Evolutionary conservation across 2,888 invertebrate species (phyloP).

Genomic region (Drosophila pseudotalamancana): DNA sequence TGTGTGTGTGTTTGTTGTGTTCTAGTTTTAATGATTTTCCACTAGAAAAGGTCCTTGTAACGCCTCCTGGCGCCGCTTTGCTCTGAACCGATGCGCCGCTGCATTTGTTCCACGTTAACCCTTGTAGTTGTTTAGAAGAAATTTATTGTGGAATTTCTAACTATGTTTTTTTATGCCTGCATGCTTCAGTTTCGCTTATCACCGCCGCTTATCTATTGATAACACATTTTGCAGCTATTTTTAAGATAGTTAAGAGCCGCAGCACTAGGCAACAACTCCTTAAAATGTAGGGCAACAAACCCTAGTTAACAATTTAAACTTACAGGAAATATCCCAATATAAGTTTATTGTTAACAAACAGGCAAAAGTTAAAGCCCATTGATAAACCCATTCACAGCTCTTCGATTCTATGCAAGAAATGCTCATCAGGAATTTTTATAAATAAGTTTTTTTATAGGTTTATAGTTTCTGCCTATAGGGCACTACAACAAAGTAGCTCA

Average conservation of each 20-base stretch:
- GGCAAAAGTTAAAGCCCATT: too few relatives aligned
- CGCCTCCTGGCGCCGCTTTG: constrained; percentile 75
- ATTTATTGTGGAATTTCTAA: constrained; percentile 1
- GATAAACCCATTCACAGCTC: too few relatives aligned
- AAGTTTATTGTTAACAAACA: too few relatives aligned
- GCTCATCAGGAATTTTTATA: not conserved
- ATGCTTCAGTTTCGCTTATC: constrained; percentile 45
- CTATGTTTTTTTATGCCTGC: constrained; percentile 5
- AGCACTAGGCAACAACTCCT: not conserved
- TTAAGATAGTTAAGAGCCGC: constrained; percentile 6
- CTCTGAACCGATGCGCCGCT: constrained; percentile 20
- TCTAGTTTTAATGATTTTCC: constrained; percentile 76
- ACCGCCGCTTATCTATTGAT: constrained; percentile 48
- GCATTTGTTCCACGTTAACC: constrained; percentile 9
- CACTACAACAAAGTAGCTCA: constrained; percentile 22
- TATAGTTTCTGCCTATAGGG: not conserved
- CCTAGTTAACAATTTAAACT: not conserved
- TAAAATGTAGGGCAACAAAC: not conserved
- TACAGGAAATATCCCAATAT: too few relatives aligned
- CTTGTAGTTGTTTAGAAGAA: not conserved
- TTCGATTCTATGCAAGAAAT: too few relatives aligned
- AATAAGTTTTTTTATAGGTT: not conserved
- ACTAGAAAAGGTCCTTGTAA: constrained; percentile 64
- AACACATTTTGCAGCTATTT: constrained; percentile 46
- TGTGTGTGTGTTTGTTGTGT: constrained; percentile 49